Evolutionary conservation across 1,140 invertebrate species (phyloP).

Genomic region (Hylaeus volcanicus): DNA sequence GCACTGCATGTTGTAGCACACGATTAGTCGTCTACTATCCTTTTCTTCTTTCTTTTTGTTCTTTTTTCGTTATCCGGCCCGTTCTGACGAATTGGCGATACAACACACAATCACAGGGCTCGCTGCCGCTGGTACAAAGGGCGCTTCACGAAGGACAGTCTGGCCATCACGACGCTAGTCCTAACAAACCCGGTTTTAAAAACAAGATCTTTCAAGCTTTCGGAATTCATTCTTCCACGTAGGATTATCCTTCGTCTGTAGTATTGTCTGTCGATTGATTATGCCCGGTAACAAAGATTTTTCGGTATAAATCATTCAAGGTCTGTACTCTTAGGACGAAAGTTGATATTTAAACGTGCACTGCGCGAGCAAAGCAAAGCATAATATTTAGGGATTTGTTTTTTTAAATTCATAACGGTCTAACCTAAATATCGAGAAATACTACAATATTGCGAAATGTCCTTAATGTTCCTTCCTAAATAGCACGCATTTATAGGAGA

Average conservation of each 20-base stretch:
- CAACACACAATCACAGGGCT: constrained; percentile 74
- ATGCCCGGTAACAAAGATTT: constrained; percentile 30
- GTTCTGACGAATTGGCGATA: constrained; percentile 74
- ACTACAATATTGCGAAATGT: background rate
- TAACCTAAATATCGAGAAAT: constrained; percentile 23
- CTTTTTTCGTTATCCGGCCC: constrained; percentile 78
- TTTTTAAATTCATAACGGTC: constrained; percentile 21
- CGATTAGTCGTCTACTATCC: constrained; percentile 79
- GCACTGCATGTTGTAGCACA: constrained; percentile 78
- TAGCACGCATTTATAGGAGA: constrained; percentile 37
- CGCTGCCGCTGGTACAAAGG: constrained; percentile 77
- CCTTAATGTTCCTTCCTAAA: constrained; percentile 10
- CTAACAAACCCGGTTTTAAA: constrained; percentile 80
- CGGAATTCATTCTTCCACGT: constrained; percentile 78
- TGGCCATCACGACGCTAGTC: constrained; percentile 76
- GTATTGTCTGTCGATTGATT: constrained; percentile 47
- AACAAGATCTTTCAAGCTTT: constrained; percentile 79
- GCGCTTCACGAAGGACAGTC: constrained; percentile 77
- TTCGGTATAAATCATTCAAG: constrained; percentile 11
- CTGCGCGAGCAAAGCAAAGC: background rate
- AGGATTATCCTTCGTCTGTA: constrained; percentile 61
- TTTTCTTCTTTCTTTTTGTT: constrained; percentile 79
- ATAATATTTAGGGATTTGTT: constrained; percentile 23
- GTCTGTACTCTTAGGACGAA: constrained; percentile 31
- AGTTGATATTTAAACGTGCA: constrained; percentile 9